phyloP scores from a whole-genome alignment of 2,113 vertebrate species.

The Theristicus caerulescens region DNA sequence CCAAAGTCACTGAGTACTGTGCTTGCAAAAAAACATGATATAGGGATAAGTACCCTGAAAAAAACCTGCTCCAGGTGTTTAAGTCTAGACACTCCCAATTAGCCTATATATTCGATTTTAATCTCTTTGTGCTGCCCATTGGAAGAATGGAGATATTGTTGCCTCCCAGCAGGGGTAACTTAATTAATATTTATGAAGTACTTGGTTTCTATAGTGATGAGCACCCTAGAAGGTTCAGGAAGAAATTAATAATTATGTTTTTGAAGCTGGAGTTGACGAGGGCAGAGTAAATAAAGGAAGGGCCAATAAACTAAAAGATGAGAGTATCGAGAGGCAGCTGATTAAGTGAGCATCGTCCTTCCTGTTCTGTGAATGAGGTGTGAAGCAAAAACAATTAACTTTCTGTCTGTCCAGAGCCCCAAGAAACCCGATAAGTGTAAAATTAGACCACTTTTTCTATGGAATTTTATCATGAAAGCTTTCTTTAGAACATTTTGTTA shows the following conservation, averaged over 20 bases:
- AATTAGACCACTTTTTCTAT: neutral
- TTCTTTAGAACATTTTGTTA: neutral
- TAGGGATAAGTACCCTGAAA: neutral
- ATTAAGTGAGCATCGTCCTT: neutral
- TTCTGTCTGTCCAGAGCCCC: neutral
- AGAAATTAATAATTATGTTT: neutral
- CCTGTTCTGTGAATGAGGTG: neutral
- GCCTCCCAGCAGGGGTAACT: neutral
- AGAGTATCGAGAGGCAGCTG: neutral
- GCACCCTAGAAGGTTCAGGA: neutral
- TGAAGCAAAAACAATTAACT: neutral
- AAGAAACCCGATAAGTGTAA: neutral
- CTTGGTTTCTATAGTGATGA: neutral
- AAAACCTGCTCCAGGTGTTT: neutral
- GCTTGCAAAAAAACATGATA: neutral
- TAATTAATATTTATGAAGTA: neutral
- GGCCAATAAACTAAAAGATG: neutral
- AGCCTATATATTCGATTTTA: neutral
- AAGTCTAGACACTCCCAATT: neutral
- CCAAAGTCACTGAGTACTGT: neutral
- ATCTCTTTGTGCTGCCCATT: neutral
- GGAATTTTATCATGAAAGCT: neutral
- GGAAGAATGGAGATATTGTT: neutral
- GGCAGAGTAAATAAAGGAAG: neutral
- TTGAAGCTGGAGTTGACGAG: neutral